Conservation (phyloP, 2,797 vertebrate genomes). For the Peromyscus melanophrys region DNA sequence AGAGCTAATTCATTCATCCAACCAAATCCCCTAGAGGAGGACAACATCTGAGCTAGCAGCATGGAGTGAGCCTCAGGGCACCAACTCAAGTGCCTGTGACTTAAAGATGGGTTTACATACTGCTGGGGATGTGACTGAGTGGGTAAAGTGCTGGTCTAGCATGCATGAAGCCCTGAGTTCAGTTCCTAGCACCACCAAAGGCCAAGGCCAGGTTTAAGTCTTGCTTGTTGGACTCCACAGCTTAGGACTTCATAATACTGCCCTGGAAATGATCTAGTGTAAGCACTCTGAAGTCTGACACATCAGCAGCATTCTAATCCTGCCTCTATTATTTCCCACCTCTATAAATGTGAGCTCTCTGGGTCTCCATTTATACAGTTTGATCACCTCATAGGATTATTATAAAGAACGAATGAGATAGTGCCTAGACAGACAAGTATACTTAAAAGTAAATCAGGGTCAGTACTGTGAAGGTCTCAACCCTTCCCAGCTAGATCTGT, state of each 20-base stretch:
- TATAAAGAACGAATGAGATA: slow-evolving; percentile 5
- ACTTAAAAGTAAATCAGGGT: slow-evolving; percentile 30
- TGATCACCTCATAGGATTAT: neutral
- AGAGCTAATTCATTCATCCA: neutral
- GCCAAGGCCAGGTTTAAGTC: neutral
- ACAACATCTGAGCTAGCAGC: neutral
- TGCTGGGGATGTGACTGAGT: neutral
- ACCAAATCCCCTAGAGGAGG: neutral
- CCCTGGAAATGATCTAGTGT: neutral
- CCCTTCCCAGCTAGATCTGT: neutral
- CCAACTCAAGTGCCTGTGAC: neutral
- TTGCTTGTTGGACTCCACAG: neutral
- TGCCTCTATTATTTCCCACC: neutral
- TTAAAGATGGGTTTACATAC: neutral
- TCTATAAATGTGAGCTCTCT: neutral
- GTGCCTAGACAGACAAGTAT: neutral
- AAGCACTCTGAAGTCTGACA: neutral
- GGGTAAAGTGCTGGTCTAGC: neutral
- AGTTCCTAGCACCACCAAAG: no score
- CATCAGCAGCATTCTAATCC: neutral
- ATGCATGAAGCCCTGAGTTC: no score
- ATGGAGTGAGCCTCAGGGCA: neutral
- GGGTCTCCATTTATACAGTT: neutral
- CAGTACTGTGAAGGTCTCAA: neutral
- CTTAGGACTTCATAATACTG: neutral